A percentile compares a stretch with the other conserved stretches of the same genome.
phyloP scores from a whole-genome alignment of 1,140 invertebrate species.

The Conus ventricosus region DNA sequence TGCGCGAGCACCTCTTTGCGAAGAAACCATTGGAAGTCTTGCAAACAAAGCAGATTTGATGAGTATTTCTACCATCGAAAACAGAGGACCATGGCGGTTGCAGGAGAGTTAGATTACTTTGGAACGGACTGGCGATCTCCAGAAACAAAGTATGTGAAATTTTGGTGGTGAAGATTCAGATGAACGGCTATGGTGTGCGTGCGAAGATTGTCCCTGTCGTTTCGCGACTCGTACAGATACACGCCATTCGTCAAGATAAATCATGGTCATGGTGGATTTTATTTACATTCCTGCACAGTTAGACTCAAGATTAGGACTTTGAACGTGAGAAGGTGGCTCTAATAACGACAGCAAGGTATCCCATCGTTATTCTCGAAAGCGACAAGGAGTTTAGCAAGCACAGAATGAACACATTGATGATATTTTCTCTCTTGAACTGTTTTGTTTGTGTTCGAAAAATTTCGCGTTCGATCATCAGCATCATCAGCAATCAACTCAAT shows the following conservation, averaged over 20 bases:
- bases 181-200: not conserved
- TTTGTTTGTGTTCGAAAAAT: too few relatives aligned
- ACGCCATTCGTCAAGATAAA: not conserved
- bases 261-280: not conserved
- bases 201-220: not conserved
- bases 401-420: too few relatives aligned
- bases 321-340: too few relatives aligned
- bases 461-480: too few relatives aligned
- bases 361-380: too few relatives aligned
- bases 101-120: not conserved
- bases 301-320: not conserved
- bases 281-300: not conserved
- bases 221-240: not conserved
- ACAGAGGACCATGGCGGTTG: not conserved
- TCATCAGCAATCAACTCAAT: too few relatives aligned
- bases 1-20: constrained; percentile 2
- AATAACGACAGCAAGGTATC: too few relatives aligned
- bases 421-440: too few relatives aligned
- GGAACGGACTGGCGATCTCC: constrained; percentile 8
- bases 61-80: not conserved
- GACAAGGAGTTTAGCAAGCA: too few relatives aligned
- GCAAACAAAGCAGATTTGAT: constrained; percentile 16
- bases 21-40: not conserved
- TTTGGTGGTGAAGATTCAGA: not conserved
- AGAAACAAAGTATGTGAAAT: not conserved